Percentiles rank a stretch among this genome's conserved stretches.
These are phyloP conservation scores for Pheosia gnoma DNA, from an alignment of 2,888 invertebrate genomes.

Conservation along the genomic window DNA sequence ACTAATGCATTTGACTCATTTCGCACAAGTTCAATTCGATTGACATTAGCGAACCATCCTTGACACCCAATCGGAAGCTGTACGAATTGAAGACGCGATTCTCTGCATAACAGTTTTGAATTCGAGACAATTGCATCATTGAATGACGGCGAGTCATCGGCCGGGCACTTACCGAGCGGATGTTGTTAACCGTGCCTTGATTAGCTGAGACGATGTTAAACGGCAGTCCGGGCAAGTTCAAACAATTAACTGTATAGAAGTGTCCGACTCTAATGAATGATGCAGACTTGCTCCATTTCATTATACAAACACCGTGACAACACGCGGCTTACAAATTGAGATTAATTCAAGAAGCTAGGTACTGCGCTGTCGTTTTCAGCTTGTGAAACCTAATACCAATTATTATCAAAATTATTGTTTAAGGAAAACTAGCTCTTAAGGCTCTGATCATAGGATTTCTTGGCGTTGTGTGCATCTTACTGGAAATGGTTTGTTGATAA, in stretches of 20 bases:
- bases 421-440: constrained; percentile 25
- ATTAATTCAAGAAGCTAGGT: constrained; percentile 74
- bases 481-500: constrained; percentile 44
- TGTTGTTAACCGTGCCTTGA: constrained; percentile 82
- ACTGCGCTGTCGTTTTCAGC: constrained; percentile 38
- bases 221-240: constrained; percentile 79
- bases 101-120: constrained; percentile 53
- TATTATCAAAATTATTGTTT: constrained; percentile 15
- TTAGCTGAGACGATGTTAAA: constrained; percentile 80
- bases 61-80: constrained; percentile 80
- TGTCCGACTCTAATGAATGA: constrained; percentile 83
- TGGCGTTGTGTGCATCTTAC: background rate
- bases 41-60: constrained; percentile 67
- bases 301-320: constrained; percentile 82
- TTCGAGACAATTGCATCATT: constrained; percentile 77
- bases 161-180: constrained; percentile 76
- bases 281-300: constrained; percentile 75
- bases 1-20: constrained; percentile 38
- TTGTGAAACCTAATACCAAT: constrained; percentile 19
- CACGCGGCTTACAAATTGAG: constrained; percentile 77
- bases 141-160: constrained; percentile 74
- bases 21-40: constrained; percentile 51
- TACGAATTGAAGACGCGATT: constrained; percentile 63
- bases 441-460: background rate
- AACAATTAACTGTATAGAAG: constrained; percentile 83